Percentiles rank a stretch among this genome's conserved stretches.
Conservation (phyloP, 2,797 vertebrate species). For the Pelodytes ibericus region DNA sequence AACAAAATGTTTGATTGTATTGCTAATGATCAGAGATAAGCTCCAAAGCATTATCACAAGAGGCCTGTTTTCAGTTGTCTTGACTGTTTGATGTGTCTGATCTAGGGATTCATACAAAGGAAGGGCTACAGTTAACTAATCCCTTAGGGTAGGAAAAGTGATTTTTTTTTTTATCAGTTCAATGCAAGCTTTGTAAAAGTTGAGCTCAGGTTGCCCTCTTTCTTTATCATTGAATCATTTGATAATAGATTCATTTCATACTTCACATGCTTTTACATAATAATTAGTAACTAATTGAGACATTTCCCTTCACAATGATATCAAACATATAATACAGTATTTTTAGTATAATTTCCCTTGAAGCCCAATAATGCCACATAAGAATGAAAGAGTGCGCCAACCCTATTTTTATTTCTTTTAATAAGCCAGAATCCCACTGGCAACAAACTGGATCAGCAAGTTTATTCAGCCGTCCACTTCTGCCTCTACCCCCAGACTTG, state of each 20-base stretch:
- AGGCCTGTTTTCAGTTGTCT: background rate
- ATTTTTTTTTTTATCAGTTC: background rate
- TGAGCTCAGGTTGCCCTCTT: background rate
- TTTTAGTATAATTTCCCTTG: no score
- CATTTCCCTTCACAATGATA: no score
- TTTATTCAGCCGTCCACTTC: no score
- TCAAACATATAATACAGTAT: no score
- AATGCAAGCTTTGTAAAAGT: background rate
- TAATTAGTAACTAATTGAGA: background rate
- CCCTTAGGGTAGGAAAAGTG: slow-evolving; percentile 11
- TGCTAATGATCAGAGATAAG: background rate
- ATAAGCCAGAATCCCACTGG: no score
- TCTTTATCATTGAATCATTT: background rate
- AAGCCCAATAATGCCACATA: no score
- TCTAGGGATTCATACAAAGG: background rate
- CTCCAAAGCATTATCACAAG: background rate
- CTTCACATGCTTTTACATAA: background rate
- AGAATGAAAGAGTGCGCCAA: no score
- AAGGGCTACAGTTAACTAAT: slow-evolving; percentile 11
- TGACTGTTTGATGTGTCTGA: background rate
- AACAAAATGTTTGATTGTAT: background rate
- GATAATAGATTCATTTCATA: background rate
- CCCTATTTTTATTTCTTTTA: no score
- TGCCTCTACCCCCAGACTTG: no score
- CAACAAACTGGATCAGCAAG: no score